Percentiles rank a stretch among this genome's conserved stretches.
Evolutionary conservation across 2,888 invertebrate genomes (phyloP).

Genomic region (Plusia festucae): DNA sequence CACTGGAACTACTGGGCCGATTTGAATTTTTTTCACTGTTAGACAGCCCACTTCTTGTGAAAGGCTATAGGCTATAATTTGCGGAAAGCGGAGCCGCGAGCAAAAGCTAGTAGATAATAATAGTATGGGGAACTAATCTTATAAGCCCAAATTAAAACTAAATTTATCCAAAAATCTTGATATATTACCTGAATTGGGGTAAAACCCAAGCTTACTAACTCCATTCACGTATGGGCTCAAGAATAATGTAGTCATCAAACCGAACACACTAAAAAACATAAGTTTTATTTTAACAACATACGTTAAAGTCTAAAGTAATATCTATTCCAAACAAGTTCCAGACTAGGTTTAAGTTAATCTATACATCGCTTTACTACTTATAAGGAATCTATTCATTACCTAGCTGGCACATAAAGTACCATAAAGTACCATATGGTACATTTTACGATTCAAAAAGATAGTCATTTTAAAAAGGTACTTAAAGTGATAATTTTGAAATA

Average conservation of each 20-base stretch:
- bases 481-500: constrained; percentile 23
- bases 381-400: neutral
- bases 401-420: neutral
- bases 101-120: no score
- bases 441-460: no score
- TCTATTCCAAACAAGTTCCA: neutral
- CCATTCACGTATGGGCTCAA: neutral
- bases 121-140: no score
- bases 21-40: no score
- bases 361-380: neutral
- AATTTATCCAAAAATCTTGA: no score
- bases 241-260: neutral
- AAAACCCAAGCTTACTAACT: neutral
- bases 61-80: no score
- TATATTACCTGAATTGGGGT: neutral
- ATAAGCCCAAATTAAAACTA: no score
- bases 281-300: neutral
- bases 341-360: neutral
- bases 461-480: neutral
- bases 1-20: no score
- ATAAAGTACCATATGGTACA: neutral
- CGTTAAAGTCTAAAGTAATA: no score
- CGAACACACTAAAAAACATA: neutral
- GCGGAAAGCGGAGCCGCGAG: no score
- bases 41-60: no score